Percentiles rank a stretch among this genome's conserved stretches.
Conservation (phyloP, 1,140 invertebrate species). For the Drosophila asahinai region DNA sequence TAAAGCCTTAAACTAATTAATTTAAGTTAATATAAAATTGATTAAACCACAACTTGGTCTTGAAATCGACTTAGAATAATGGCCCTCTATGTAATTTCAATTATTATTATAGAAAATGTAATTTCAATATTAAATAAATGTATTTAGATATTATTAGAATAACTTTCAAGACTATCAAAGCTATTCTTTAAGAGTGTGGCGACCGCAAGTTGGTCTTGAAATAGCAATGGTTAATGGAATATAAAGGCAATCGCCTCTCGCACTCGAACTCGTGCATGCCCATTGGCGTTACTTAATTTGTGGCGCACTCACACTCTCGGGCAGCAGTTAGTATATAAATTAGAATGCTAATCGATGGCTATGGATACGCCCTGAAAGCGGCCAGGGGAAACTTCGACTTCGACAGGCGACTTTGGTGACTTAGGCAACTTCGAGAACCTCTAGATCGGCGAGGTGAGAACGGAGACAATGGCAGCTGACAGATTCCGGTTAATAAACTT, state of each 20-base stretch:
- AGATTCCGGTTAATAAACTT: slow-evolving; percentile 83
- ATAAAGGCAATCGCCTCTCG: slow-evolving; percentile 17
- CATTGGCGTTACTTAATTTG: slow-evolving; percentile 72
- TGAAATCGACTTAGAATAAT: not conserved
- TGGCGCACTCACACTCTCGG: slow-evolving; percentile 45
- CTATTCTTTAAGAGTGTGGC: not conserved
- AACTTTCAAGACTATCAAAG: not conserved
- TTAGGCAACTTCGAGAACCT: slow-evolving; percentile 7
- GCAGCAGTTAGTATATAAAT: slow-evolving; percentile 75
- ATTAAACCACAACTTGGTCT: not conserved
- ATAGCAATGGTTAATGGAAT: slow-evolving; percentile 32
- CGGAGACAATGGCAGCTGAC: slow-evolving; percentile 58
- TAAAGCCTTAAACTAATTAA: not conserved
- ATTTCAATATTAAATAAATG: not conserved
- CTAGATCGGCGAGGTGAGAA: slow-evolving; percentile 19
- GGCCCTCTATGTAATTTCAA: not conserved
- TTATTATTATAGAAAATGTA: not conserved
- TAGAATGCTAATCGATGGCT: slow-evolving; percentile 80
- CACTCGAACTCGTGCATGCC: slow-evolving; percentile 63
- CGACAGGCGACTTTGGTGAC: not conserved
- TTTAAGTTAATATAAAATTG: too few species aligned
- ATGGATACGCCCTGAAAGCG: slow-evolving; percentile 76
- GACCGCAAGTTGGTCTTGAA: slow-evolving; percentile 56
- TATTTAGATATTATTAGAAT: not conserved
- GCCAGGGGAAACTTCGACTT: slow-evolving; percentile 21